Conservation (phyloP, 2,113 vertebrate genomes). For the Callipepla squamata region DNA sequence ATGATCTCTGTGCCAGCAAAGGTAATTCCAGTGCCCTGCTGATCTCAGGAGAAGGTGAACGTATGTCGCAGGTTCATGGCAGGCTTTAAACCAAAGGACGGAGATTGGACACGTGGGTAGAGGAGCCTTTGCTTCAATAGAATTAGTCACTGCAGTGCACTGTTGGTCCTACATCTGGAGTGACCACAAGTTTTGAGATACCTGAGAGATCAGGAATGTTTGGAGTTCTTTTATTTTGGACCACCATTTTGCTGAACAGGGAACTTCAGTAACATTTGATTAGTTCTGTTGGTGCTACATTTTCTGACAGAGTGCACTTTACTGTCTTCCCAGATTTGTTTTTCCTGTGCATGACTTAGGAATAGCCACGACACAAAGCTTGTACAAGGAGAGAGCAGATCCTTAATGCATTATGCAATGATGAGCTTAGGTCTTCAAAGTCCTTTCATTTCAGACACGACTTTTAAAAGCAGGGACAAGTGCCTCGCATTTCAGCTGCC, state of each 20-base stretch:
- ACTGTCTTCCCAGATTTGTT: constrained; percentile 45
- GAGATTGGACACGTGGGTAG: background rate
- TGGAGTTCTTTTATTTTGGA: background rate
- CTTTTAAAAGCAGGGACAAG: background rate
- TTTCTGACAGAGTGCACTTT: constrained; percentile 49
- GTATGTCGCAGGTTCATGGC: background rate
- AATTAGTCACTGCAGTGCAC: background rate
- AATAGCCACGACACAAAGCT: constrained; percentile 2
- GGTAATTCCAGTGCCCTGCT: background rate
- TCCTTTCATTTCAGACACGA: background rate
- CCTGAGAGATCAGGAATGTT: background rate
- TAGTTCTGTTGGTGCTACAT: constrained; percentile 7
- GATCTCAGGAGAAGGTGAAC: background rate
- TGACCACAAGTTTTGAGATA: background rate
- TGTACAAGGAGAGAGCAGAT: background rate
- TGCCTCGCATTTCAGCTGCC: background rate
- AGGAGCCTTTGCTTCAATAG: background rate
- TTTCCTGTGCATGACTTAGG: background rate
- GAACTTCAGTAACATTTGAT: constrained; percentile 14
- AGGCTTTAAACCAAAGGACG: background rate
- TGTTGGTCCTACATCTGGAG: background rate
- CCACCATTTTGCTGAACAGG: background rate
- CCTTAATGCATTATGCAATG: background rate
- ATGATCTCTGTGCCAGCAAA: background rate
- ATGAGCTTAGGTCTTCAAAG: background rate